These are phyloP conservation scores for Latrodectus geometricus DNA, from an alignment of 1,140 invertebrate genomes.

Conservation along the genomic window DNA sequence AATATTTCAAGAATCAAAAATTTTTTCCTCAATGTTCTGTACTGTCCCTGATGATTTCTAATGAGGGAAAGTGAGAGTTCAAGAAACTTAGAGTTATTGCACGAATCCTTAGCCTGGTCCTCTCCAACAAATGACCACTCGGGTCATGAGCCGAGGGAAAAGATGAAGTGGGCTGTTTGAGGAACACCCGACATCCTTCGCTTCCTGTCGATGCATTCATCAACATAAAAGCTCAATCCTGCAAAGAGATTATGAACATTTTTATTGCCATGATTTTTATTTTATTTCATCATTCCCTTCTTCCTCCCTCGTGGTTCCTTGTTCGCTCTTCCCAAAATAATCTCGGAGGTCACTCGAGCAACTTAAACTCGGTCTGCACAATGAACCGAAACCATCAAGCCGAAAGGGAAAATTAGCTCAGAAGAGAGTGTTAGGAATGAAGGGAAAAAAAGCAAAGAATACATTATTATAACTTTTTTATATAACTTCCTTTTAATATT, in stretches of 20 bases:
- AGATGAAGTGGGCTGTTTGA: background rate
- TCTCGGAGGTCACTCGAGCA: background rate
- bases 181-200: background rate
- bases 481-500: background rate
- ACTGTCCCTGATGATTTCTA: background rate
- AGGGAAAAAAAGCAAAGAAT: background rate
- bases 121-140: background rate
- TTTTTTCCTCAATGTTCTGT: no score
- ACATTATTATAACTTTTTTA: background rate
- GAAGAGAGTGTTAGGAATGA: background rate
- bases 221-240: constrained; percentile 1
- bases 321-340: background rate
- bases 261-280: background rate
- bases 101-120: background rate
- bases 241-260: background rate
- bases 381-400: background rate
- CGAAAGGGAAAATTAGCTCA: background rate
- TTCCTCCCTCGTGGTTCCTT: background rate
- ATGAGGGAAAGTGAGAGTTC: background rate
- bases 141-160: background rate
- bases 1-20: background rate
- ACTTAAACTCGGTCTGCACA: background rate
- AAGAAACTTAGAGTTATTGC: background rate
- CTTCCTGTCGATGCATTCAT: constrained; percentile 1
- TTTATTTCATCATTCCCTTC: no score